Percentiles rank a stretch among this genome's conserved stretches.
Evolutionary conservation across 1,140 invertebrate species (phyloP).

Genomic region (Diprion similis): DNA sequence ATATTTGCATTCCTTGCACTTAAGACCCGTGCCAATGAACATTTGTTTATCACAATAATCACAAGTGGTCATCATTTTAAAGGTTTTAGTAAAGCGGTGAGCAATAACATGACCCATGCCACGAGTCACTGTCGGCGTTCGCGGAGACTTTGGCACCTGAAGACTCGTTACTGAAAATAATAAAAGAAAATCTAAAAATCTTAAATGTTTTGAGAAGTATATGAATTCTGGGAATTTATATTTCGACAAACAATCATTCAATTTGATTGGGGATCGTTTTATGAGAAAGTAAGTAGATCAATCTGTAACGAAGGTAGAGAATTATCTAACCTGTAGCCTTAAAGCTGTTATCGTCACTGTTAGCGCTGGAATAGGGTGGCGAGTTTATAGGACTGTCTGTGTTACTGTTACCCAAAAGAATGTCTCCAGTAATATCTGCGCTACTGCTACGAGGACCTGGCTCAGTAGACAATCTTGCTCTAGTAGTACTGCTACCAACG

Average conservation of each 20-base stretch:
- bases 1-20: slow-evolving; percentile 96
- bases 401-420: slow-evolving; percentile 62
- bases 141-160: slow-evolving; percentile 78
- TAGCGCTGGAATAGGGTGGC: slow-evolving; percentile 65
- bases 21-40: slow-evolving; percentile 82
- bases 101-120: slow-evolving; percentile 91
- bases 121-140: slow-evolving; percentile 73
- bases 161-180: slow-evolving; percentile 54
- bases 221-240: not conserved
- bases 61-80: slow-evolving; percentile 90
- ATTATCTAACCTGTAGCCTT: slow-evolving; percentile 46
- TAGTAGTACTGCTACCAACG: slow-evolving; percentile 37
- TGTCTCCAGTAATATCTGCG: slow-evolving; percentile 52
- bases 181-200: slow-evolving; percentile 19
- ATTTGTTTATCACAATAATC: slow-evolving; percentile 92
- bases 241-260: too few species aligned
- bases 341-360: slow-evolving; percentile 68
- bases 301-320: not conserved
- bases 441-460: slow-evolving; percentile 65
- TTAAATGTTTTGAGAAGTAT: not conserved
- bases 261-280: not conserved
- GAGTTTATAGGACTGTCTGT: slow-evolving; percentile 70
- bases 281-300: not conserved
- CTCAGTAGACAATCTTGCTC: slow-evolving; percentile 73
- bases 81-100: slow-evolving; percentile 88